Base-by-base conservation (phyloP, 2,113 vertebrate species). In the Seriola dumerili region DNA sequence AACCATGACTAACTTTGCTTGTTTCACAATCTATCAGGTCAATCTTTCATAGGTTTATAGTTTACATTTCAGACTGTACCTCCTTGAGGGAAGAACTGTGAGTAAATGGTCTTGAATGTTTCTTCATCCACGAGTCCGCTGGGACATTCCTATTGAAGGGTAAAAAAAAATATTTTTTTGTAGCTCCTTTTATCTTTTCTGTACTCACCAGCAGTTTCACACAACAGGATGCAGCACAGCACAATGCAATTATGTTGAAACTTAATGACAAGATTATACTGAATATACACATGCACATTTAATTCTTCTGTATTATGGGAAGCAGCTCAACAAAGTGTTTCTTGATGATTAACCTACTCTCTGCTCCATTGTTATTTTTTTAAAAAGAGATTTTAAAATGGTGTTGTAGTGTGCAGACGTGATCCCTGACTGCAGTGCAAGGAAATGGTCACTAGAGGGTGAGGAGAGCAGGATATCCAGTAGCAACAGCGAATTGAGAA, bases 51-150 rank as follows among this genome's bases (percentile, higher is more conserved):
- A 21, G 29, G 29, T 42, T 70, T 76, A 36, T 36, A 6, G 17
- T 73, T 52, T 25, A 6, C 9, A 46, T 59, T 61, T 40, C 19
- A 70, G 50, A n/a, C 23, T 55, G 6, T 83, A 99, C 98, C 97
- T 95, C 98, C 98, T 93, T 97, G 98, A 19, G 98, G 97, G 91
- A 99, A 99, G 93, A 99, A 99, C 89, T 97, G 97, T 2, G 97
- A 96, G 82, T 99, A 99, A 90, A 99, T 99, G 71, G 94, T 93
- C 62, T 97, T 99, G 94, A 99, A 99, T 2, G 97, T 99, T 66
- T 99, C 97, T 88, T 99, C 97, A 9, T 99, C 97, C 90, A 99
- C 98, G 10, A 98, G 93, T 34, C 98, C 97, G 0, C 97, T 97
- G 87, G 98, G 98, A 88, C 98, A 99, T 74, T 99, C 98, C 98